Evolutionary conservation across 2,797 vertebrate species (phyloP).

Genomic region (Xenopus petersii): DNA sequence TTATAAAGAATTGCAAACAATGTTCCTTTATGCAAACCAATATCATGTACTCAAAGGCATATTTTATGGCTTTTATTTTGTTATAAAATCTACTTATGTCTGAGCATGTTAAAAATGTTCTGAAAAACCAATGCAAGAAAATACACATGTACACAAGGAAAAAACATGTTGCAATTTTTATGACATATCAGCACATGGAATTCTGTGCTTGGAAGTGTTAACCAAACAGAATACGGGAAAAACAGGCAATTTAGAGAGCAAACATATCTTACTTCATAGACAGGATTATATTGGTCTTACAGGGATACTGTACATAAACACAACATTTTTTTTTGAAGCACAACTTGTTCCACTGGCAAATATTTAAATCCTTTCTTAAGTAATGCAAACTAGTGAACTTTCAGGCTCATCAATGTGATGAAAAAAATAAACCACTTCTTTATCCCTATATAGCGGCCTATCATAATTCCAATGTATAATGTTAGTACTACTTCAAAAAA

Average conservation of each 20-base stretch:
- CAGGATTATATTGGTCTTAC: conserved; percentile 52
- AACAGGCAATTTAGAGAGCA: conserved; percentile 45
- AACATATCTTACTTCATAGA: conserved; percentile 32
- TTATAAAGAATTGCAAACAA: conserved; percentile 66
- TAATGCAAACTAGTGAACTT: background rate
- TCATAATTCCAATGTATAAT: too few species aligned
- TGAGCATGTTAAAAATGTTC: conserved; percentile 26
- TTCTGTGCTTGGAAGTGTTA: conserved; percentile 22
- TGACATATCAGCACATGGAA: conserved; percentile 29
- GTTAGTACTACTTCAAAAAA: too few species aligned
- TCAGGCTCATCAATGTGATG: too few species aligned
- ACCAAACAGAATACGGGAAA: conserved; percentile 11
- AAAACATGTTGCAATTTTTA: conserved; percentile 35
- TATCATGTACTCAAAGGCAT: conserved; percentile 61
- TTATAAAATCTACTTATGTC: too few species aligned
- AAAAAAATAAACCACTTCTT: too few species aligned
- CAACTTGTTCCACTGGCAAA: background rate
- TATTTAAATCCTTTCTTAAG: background rate
- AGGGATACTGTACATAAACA: conserved; percentile 40
- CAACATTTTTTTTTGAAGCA: background rate
- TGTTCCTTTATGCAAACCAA: conserved; percentile 59
- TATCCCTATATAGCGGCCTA: too few species aligned
- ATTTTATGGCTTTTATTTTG: conserved; percentile 19
- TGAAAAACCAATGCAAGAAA: conserved; percentile 31
- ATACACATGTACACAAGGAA: conserved; percentile 13